Evolutionary conservation across 2,888 invertebrate genomes (phyloP).

Genomic region (Lamellibrachia satsuma): DNA sequence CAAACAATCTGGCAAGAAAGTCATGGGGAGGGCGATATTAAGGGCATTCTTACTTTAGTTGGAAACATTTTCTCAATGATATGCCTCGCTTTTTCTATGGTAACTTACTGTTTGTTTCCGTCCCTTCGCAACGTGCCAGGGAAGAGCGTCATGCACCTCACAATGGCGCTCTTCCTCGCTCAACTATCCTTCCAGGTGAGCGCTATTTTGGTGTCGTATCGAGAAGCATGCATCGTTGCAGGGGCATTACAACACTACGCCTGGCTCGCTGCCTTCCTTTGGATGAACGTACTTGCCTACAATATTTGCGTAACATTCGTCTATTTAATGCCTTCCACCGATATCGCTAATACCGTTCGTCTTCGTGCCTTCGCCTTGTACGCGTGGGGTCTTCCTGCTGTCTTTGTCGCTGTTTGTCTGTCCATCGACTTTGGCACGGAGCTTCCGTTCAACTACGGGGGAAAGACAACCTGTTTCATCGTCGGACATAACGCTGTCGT

Average conservation of each 20-base stretch:
- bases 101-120: background rate
- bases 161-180: background rate
- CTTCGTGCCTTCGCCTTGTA: background rate
- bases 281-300: background rate
- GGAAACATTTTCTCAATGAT: background rate
- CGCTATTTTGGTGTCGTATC: background rate
- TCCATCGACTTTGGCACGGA: background rate
- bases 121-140: background rate
- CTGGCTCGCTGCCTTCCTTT: background rate
- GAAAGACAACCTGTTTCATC: background rate
- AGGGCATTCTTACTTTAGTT: background rate
- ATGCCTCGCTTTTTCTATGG: background rate
- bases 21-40: background rate
- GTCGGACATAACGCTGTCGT: background rate
- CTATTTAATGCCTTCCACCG: background rate
- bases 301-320: background rate
- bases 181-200: background rate
- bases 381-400: background rate
- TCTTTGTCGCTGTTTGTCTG: background rate
- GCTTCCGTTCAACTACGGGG: background rate
- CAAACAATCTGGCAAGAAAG: background rate
- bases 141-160: background rate
- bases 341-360: background rate
- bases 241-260: background rate
- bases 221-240: background rate